Base-by-base conservation (phyloP, 2,888 invertebrate genomes). In the Plebejus anna region DNA sequence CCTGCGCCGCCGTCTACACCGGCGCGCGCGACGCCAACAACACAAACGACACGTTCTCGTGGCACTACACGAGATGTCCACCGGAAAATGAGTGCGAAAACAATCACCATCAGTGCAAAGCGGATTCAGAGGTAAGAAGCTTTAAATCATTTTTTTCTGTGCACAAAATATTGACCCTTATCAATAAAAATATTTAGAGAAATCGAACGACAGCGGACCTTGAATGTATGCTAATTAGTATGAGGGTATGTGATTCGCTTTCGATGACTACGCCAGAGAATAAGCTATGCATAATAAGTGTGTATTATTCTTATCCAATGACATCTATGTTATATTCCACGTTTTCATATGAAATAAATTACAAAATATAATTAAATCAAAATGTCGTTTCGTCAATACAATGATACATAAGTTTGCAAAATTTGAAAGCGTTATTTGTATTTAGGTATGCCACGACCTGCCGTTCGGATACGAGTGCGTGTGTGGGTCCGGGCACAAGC, bases 11-110 rank as follows among this genome's bases (percentile, higher is more conserved):
- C 0, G 94, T 95, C 4, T 95, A 95, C 80, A 85, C 89, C 3
- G 83, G 80, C 77, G 86, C 83, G 11, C 85, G 86, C 59, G 87
- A 88, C 70, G 81, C 81, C 1, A 90, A 90, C 75, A 88, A 86
- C 55, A 90, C 91, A 4, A 94, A 95, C 61, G 92, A 95, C 42
- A 92, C 93, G 0, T 96, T 97, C 79, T 95, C 96, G 0, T 99
- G 99, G 98, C 96, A 98, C 84, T 99, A 98, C 84, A 96, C 97
- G 0, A 95, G 96, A 71, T 98, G 98, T 85, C 99, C 98, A 0
- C 96, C 97, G 0, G 99, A 99, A 90, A 97, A 99, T 86, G 99
- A 99, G 89, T 99, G 99, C 86, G 92, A 94, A 70, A 99, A 99
- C 87, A 96, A 96, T 4, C 99, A 99, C 88, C 98, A 99, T 86